Evolutionary conservation across 2,888 invertebrate genomes (phyloP).

Genomic region (Drosophila picticornis): DNA sequence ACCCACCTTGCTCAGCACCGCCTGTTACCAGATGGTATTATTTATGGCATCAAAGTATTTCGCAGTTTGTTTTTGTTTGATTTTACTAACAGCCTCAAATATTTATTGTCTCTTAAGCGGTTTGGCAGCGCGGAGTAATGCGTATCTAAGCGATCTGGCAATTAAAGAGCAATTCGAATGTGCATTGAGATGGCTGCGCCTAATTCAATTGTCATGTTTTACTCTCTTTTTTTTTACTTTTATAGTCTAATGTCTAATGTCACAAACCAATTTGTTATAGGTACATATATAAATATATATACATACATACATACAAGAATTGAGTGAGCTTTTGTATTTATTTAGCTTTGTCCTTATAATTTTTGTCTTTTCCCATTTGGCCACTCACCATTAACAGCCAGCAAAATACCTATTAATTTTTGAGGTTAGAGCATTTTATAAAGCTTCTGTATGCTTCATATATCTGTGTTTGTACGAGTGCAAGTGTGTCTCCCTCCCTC

Average conservation of each 20-base stretch:
- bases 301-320: not conserved
- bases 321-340: not conserved
- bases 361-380: not conserved
- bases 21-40: not conserved
- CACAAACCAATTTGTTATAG: not conserved
- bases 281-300: not conserved
- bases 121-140: not conserved
- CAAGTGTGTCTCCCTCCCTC: slow-evolving; percentile 1
- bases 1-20: not conserved
- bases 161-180: not conserved
- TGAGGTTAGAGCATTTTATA: slow-evolving; percentile 40
- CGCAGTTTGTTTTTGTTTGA: not conserved
- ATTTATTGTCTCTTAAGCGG: not conserved
- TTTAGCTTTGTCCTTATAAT: not conserved
- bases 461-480: not conserved
- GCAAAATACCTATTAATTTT: slow-evolving; percentile 27
- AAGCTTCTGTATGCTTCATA: slow-evolving; percentile 9
- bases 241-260: not conserved
- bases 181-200: not conserved
- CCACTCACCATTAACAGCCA: slow-evolving; percentile 10
- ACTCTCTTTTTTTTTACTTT: not conserved
- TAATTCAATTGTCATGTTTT: not conserved
- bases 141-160: not conserved
- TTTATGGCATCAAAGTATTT: not conserved
- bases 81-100: not conserved